Evolutionary conservation across 1,140 invertebrate genomes (phyloP).

Genomic region (Pseudomyrmex concolor): DNA sequence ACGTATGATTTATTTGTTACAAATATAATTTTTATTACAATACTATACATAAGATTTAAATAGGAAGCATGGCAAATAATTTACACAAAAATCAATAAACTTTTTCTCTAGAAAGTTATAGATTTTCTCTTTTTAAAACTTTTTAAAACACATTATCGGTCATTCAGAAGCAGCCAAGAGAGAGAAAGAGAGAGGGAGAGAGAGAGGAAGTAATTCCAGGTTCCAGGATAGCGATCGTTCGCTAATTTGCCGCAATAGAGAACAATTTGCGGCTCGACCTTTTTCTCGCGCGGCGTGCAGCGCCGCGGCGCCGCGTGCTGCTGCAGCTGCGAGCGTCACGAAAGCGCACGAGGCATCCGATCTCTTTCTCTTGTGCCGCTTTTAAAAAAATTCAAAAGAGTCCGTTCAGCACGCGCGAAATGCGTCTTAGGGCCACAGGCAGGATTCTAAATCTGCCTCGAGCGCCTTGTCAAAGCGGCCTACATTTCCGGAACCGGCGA

Average conservation of each 20-base stretch:
- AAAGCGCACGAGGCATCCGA: constrained; percentile 12
- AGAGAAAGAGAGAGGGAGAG: constrained; percentile 18
- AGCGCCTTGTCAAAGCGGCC: constrained; percentile 72
- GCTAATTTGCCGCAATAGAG: constrained; percentile 69
- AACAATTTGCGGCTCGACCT: constrained; percentile 70
- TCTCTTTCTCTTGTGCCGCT: constrained; percentile 25
- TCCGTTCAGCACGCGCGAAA: constrained; percentile 31
- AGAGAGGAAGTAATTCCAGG: constrained; percentile 60
- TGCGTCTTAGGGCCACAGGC: not conserved
- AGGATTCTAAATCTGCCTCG: constrained; percentile 74
- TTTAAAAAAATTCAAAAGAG: constrained; percentile 60
- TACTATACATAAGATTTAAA: too few species aligned
- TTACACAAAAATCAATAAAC: not conserved
- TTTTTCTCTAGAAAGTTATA: constrained; percentile 9
- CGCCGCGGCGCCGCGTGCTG: constrained; percentile 44
- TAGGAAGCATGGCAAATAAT: too few species aligned
- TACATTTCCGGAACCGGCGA: constrained; percentile 73
- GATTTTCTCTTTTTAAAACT: not conserved
- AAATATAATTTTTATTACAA: not conserved
- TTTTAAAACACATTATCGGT: constrained; percentile 14
- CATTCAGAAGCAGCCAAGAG: constrained; percentile 7
- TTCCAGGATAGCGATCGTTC: constrained; percentile 65
- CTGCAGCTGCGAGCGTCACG: constrained; percentile 54
- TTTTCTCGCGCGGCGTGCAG: constrained; percentile 52
- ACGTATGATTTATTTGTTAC: not conserved